A percentile compares a stretch with the other conserved stretches of the same genome.
Conservation (phyloP, 1,140 invertebrate species). For the Vanessa tameamea region DNA sequence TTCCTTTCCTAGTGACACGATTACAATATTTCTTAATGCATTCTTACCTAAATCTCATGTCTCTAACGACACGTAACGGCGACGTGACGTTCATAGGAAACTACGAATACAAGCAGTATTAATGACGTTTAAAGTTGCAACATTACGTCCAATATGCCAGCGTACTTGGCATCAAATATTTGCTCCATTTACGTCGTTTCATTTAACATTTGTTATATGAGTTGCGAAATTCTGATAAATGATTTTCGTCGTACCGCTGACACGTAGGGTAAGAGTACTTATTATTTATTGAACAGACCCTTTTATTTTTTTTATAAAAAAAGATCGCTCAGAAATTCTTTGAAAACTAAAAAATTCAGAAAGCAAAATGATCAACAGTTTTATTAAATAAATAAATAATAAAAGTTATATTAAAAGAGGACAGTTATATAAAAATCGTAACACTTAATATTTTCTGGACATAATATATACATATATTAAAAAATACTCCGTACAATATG, state of each 20-base stretch:
- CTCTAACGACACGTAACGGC: background rate
- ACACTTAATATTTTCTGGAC: too few relatives aligned
- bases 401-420: too few relatives aligned
- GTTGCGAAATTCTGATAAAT: conserved; percentile 46
- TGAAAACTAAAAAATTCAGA: background rate
- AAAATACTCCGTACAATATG: too few relatives aligned
- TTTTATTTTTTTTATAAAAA: background rate
- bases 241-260: conserved; percentile 8
- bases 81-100: conserved; percentile 11
- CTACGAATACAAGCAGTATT: background rate
- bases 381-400: too few relatives aligned
- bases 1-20: too few relatives aligned
- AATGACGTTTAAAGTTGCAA: conserved; percentile 1
- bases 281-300: conserved; percentile 1
- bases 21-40: background rate
- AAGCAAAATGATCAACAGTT: too few relatives aligned
- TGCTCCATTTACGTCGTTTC: conserved; percentile 39
- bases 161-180: conserved; percentile 17
- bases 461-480: too few relatives aligned
- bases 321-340: background rate
- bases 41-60: background rate
- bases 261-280: background rate
- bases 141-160: background rate
- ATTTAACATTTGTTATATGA: conserved; percentile 39
- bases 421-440: too few relatives aligned